Conservation (phyloP, 64 coral and sea anemone species). For the Montipora sp. region DNA sequence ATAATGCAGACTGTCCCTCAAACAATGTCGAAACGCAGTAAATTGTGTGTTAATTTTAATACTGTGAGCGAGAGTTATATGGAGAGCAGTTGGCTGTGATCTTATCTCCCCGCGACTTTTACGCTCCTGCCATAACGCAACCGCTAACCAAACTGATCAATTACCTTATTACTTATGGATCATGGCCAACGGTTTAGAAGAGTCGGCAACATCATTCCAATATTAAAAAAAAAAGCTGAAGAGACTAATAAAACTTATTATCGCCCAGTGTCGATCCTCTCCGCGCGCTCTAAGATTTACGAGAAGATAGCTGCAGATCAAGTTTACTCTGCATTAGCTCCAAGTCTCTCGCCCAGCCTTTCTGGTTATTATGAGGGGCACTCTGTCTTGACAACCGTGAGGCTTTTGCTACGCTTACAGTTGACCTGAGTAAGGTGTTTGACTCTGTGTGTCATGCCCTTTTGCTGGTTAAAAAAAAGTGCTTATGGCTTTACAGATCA, state of each 20-base stretch:
- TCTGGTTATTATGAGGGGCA: constrained; percentile 59
- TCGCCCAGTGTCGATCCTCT: background rate
- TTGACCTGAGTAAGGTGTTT: constrained; percentile 26
- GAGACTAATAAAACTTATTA: no score
- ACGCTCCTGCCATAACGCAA: constrained; percentile 34
- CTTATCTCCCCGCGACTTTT: constrained; percentile 24
- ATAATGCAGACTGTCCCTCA: no score
- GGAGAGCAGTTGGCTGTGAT: constrained; percentile 23
- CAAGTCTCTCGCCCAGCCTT: constrained; percentile 4
- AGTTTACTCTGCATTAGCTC: background rate
- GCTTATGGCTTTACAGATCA: background rate
- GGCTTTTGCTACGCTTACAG: background rate
- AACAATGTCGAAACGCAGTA: no score
- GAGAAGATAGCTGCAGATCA: constrained; percentile 38
- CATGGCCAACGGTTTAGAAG: constrained; percentile 34
- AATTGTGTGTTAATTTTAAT: no score
- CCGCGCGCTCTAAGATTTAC: constrained; percentile 6
- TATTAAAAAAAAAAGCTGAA: constrained; percentile 33
- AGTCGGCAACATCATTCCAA: constrained; percentile 7
- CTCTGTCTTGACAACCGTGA: constrained; percentile 4
- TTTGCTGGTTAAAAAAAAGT: background rate
- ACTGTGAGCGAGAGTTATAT: background rate
- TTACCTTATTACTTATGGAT: constrained; percentile 12
- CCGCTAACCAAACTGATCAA: constrained; percentile 33
- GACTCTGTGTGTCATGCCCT: background rate